These are phyloP conservation scores for Leptodactylus fuscus DNA, from an alignment of 2,113 vertebrate species.

Conservation along the genomic window DNA sequence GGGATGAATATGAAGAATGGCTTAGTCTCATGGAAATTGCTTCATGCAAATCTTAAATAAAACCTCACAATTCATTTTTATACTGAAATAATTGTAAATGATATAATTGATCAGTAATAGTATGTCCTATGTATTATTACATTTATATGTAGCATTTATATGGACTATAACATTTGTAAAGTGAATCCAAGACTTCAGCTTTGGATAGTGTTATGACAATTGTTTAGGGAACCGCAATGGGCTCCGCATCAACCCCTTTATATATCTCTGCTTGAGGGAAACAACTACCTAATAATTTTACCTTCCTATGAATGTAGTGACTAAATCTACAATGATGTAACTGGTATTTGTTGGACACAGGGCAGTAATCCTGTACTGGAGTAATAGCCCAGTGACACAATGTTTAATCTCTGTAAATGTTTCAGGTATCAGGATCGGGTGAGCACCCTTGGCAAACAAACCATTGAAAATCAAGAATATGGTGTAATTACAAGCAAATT, in stretches of 20 bases:
- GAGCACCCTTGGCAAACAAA: background rate
- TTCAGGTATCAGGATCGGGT: background rate
- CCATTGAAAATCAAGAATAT: background rate
- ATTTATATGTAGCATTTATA: background rate
- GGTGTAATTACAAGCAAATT: background rate
- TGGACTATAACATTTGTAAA: background rate
- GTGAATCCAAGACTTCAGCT: background rate
- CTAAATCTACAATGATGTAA: background rate
- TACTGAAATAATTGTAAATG: background rate
- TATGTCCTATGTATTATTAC: background rate
- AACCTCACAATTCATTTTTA: background rate
- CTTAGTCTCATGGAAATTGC: background rate
- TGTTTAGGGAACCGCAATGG: conserved; percentile 15
- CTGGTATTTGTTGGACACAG: background rate
- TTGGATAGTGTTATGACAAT: background rate
- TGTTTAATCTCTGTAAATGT: background rate
- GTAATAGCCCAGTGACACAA: background rate
- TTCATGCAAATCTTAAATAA: background rate
- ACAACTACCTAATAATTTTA: background rate
- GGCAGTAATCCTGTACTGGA: background rate
- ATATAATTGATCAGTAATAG: background rate
- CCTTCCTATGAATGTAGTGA: background rate
- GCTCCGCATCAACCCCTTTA: background rate
- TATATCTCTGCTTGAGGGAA: background rate
- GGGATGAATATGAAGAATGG: background rate